A percentile compares a stretch with the other conserved stretches of the same genome.
Evolutionary conservation across 2,888 invertebrate genomes (phyloP).

Genomic region (Drosophila pegasa): DNA sequence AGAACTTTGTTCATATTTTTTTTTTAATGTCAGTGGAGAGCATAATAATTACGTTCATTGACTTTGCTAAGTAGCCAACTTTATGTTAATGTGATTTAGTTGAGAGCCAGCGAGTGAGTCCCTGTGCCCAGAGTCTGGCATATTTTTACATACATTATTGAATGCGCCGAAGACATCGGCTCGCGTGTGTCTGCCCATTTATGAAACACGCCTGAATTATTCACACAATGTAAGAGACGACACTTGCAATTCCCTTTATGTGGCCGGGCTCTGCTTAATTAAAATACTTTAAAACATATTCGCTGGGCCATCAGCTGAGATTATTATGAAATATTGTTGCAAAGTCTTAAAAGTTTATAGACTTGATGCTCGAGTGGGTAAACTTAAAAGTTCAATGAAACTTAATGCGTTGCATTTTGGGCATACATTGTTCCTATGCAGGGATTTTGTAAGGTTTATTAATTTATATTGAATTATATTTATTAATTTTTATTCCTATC

Average conservation of each 20-base stretch:
- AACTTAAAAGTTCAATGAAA: slow-evolving; percentile 4
- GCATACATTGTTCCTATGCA: not conserved
- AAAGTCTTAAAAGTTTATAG: slow-evolving; percentile 8
- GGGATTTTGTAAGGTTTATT: not conserved
- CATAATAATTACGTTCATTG: slow-evolving; percentile 82
- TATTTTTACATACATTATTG: slow-evolving; percentile 55
- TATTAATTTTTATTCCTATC: no score
- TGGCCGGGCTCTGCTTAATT: slow-evolving; percentile 1
- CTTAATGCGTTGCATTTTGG: not conserved
- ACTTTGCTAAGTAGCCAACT: slow-evolving; percentile 80
- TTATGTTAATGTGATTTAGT: slow-evolving; percentile 73
- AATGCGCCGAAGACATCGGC: slow-evolving; percentile 12
- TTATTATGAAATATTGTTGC: not conserved
- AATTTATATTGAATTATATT: not conserved
- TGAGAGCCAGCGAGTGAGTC: slow-evolving; percentile 6
- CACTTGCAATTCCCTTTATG: slow-evolving; percentile 5
- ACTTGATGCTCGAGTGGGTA: not conserved
- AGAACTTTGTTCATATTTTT: slow-evolving; percentile 80
- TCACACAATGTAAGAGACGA: slow-evolving; percentile 4
- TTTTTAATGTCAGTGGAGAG: slow-evolving; percentile 75
- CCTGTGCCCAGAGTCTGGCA: slow-evolving; percentile 25
- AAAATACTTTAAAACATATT: not conserved
- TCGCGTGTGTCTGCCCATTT: slow-evolving; percentile 21
- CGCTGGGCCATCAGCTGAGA: not conserved
- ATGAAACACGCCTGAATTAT: slow-evolving; percentile 14